These are phyloP conservation scores for Trachelus troglodyta DNA, from an alignment of 2,888 invertebrate species.

Conservation along the genomic window DNA sequence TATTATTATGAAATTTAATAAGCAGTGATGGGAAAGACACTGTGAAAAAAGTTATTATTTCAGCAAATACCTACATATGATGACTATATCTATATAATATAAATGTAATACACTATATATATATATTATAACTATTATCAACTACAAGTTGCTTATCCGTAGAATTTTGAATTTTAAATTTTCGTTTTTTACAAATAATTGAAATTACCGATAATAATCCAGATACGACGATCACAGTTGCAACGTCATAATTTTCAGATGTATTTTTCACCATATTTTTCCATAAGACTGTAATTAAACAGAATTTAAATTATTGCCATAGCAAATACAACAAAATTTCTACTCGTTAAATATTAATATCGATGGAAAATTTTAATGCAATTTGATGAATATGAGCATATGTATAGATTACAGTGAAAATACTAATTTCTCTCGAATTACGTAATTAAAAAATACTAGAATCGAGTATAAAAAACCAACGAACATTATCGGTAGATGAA, in stretches of 20 bases:
- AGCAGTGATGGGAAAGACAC: not conserved
- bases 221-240: not conserved
- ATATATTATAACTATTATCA: no score
- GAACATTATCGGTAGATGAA: no score
- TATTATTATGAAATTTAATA: not conserved
- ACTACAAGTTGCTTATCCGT: not conserved
- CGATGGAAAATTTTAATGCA: not conserved
- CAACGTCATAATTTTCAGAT: not conserved
- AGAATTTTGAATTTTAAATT: not conserved
- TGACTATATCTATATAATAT: no score
- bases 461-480: not conserved
- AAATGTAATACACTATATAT: no score
- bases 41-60: not conserved
- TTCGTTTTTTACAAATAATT: not conserved
- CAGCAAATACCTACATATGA: not conserved
- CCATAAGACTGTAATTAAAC: not conserved
- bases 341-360: not conserved
- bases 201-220: no score
- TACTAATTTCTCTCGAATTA: no score
- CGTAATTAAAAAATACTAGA: not conserved
- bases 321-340: not conserved
- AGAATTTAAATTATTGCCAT: not conserved
- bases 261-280: not conserved
- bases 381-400: no score
- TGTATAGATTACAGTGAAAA: no score